Evolutionary conservation across 2,888 invertebrate species (phyloP), one percentile per base, ranked within the genome.

Genomic region (Mythimna ferrago): DNA sequence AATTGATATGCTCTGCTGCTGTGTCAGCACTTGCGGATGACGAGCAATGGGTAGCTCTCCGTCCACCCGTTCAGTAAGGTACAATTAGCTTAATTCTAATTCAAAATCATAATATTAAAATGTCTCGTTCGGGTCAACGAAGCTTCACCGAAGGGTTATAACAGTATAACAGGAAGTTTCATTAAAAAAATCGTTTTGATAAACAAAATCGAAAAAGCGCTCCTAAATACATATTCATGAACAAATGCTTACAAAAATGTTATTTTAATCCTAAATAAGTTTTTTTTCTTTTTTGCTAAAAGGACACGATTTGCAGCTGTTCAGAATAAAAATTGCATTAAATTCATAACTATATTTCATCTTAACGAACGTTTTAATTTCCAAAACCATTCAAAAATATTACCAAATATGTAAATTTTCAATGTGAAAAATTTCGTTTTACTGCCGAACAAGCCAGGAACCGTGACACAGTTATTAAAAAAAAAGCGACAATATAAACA

Each of bases 381-480:
- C 63, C 53, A 70, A 80, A 73, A 66, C 65, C 71, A 77, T 71
- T 66, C 56, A 35, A 73, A 76, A 75, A 2, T 62, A 70, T 58
- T 60, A 74, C 71, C 70, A 71, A 83, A 85, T 70, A 76, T 69
- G 77, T 84, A 82, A 77, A 78, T 81, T 79, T 72, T 76, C 64
- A 82, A 83, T 78, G 71, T 85, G 79, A 78, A 81, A 38, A 79
- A 77, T 71, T 71, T 66, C 63, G 26, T 84, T 87, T 85, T 82
- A 81, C 79, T 66, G 38, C 71, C 65, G 21, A 69, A 72, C 66
- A 61, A 54, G 73, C 71, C 63, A 61, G 76, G 80, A 76, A 86
- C 89, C 89, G 83, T 91, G 92, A 92, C 92, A 91, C 85, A 92
- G 91, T 92, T 93, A 93, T 93, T 92, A 92, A 91, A 90, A 84